Conservation (phyloP, 2,113 vertebrate species). For the Hucho hucho region DNA sequence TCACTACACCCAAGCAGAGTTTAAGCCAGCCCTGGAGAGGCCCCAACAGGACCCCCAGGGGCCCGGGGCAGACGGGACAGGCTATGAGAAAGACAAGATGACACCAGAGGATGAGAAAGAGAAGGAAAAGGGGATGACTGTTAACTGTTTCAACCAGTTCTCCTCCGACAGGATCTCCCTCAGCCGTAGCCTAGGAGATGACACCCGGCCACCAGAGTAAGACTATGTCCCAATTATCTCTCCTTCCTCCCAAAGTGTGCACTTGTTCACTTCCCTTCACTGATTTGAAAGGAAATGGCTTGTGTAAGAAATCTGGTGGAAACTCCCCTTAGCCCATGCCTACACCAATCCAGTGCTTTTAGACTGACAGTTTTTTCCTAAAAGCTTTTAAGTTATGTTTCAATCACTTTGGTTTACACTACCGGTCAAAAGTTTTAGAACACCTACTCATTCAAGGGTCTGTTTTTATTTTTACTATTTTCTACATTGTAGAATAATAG, state of each 20-base stretch:
- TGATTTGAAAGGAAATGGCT: too few relatives aligned
- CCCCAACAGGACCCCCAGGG: constrained; percentile 79
- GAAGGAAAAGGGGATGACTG: constrained; percentile 84
- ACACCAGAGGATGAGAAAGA: constrained; percentile 80
- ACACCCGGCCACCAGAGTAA: constrained; percentile 93
- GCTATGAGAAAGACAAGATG: constrained; percentile 79
- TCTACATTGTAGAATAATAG: too few relatives aligned
- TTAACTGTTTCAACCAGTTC: constrained; percentile 96
- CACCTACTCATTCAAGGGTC: too few relatives aligned
- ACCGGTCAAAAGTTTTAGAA: too few relatives aligned
- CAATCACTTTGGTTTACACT: too few relatives aligned
- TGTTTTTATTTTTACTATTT: too few relatives aligned
- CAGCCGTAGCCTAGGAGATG: constrained; percentile 87
- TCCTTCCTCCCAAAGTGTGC: background rate
- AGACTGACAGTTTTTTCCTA: too few relatives aligned
- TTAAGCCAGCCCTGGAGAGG: constrained; percentile 82
- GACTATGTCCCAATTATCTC: constrained; percentile 35
- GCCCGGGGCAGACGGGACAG: constrained; percentile 79
- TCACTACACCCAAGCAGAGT: constrained; percentile 80
- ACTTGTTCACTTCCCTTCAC: too few relatives aligned
- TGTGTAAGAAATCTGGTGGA: too few relatives aligned
- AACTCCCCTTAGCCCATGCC: too few relatives aligned
- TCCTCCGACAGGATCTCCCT: constrained; percentile 94
- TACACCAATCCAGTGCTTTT: too few relatives aligned
- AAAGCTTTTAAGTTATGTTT: too few relatives aligned